Percentiles rank a stretch among this genome's conserved stretches.
Evolutionary conservation across 2,113 vertebrate species (phyloP).

Genomic region (Tyrannus savana): DNA sequence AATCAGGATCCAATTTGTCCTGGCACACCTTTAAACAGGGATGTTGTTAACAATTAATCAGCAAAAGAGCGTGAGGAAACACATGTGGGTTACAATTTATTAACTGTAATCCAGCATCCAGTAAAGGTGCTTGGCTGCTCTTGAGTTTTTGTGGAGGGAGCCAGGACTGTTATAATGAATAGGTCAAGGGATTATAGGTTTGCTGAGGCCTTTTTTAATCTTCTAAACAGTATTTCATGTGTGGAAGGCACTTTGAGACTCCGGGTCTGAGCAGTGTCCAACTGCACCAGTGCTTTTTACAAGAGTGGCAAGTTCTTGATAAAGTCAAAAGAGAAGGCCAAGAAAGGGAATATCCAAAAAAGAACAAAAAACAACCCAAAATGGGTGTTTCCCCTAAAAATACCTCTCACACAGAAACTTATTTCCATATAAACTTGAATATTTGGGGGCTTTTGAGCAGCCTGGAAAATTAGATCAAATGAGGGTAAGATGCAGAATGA

Average conservation of each 20-base stretch:
- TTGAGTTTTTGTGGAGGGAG: neutral
- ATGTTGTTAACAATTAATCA: constrained; percentile 12
- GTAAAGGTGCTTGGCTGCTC: neutral
- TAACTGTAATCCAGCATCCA: neutral
- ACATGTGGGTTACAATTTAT: neutral
- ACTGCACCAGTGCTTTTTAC: rapidly evolving
- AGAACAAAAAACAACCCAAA: neutral
- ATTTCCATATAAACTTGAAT: neutral
- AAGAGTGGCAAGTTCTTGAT: rapidly evolving
- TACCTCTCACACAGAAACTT: neutral
- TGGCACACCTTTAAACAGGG: neutral
- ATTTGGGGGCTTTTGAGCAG: neutral
- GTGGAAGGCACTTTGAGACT: neutral
- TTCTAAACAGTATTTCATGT: neutral
- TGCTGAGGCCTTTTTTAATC: neutral
- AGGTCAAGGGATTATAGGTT: neutral
- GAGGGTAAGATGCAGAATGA: neutral
- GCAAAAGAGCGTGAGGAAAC: neutral
- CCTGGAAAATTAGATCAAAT: neutral
- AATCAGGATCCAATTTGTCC: neutral
- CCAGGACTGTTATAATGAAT: rapidly evolving
- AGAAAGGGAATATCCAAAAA: neutral
- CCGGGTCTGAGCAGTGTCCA: neutral
- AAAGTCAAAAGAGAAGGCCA: neutral
- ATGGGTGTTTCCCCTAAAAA: neutral